phyloP scores from a whole-genome alignment of 2,888 invertebrate genomes.

The Callyntrura sp. region DNA sequence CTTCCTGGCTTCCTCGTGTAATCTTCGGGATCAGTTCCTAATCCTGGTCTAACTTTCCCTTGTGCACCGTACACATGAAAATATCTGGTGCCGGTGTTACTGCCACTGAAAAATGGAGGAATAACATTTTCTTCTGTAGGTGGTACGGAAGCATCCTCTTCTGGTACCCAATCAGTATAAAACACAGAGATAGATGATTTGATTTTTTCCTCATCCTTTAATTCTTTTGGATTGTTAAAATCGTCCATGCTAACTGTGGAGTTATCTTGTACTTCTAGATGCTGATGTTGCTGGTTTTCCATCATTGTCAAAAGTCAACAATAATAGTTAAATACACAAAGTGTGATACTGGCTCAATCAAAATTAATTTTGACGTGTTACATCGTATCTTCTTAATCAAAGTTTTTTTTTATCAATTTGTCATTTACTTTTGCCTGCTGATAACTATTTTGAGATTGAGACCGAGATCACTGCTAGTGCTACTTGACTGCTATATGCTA shows the following conservation, averaged over 20 bases:
- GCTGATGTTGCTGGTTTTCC: neutral
- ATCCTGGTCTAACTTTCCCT: constrained; percentile 53
- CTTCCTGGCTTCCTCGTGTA: neutral
- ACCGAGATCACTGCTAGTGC: no score
- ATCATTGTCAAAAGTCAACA: neutral
- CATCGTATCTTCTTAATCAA: no score
- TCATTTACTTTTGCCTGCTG: no score
- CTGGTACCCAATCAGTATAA: constrained; percentile 70
- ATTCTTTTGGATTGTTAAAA: neutral
- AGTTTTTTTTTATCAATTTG: no score
- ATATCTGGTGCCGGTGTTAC: constrained; percentile 29
- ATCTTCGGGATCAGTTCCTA: constrained; percentile 50
- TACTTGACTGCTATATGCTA: no score
- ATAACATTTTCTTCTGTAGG: neutral
- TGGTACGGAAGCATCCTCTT: neutral
- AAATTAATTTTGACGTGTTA: no score
- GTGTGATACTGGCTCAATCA: no score
- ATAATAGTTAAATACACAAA: no score
- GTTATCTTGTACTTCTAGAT: neutral
- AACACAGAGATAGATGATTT: constrained; percentile 56
- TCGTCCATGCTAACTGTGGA: constrained; percentile 5
- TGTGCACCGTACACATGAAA: constrained; percentile 51
- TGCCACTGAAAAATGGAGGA: neutral
- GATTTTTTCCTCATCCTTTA: neutral
- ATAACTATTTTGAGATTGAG: no score